Base-by-base conservation (phyloP, 2,888 invertebrate genomes). In the Dryomyza anilis region DNA sequence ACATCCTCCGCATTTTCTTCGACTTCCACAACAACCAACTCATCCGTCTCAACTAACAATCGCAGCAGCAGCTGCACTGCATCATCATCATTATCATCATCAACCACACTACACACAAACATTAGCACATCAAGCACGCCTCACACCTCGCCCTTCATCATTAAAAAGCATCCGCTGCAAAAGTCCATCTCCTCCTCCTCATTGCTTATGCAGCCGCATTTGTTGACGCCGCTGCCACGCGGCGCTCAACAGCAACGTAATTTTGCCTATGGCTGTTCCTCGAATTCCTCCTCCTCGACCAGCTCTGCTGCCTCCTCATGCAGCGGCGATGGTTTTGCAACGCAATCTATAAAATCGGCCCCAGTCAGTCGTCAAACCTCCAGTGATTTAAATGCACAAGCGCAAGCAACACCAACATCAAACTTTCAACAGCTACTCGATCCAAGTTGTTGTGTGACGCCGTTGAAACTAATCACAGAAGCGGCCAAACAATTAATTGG, bases 101-200 rank as follows among this genome's bases (percentile, higher is more conserved):
- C 64, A 29, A 46, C 63, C 52, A 56, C 63, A 27, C 36, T 52
- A 62, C 53, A 39, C 39, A 46, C 65, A 63, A 64, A 64, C n/a
- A n/a, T n/a, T n/a, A n/a, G n/a, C n/a, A n/a, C n/a, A n/a, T n/a
- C n/a, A n/a, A n/a, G n/a, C n/a, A n/a, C 48, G 8, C 63, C 55
- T 64, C 69, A 76, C 73, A 68, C 39, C 23, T 53, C 70, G 60
- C 65, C 69, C 57, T 70, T 69, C 66, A 68, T 67, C 23, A 69
- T 67, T 59, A 75, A 73, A 71, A 68, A 70, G 46, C 70, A 78
- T 72, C 72, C 73, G 43, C 72, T 81, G 61, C 78, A 81, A 65
- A 82, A 82, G 71, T 82, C 81, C 68, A 78, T 80, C 66, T 82
- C 82, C 70, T 81, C 82, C 55, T 74, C 80, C 69, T 82, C 82